Base-by-base conservation (phyloP, 2,888 invertebrate genomes). In the Pharmacophagus antenor region DNA sequence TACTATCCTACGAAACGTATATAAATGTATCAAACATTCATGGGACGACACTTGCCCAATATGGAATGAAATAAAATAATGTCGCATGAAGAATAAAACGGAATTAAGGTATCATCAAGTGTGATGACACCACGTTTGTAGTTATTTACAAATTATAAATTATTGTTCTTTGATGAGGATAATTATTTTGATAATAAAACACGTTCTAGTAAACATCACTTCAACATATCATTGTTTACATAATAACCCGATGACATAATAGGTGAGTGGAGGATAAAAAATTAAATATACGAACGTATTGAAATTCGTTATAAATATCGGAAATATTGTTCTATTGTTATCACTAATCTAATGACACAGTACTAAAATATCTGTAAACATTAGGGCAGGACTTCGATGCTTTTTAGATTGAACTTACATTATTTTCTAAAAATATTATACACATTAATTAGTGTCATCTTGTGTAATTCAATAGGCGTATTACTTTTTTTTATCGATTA, bases 221-320 rank as follows among this genome's bases (percentile, higher is more conserved):
- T 25, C 18, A 60, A 56, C 46, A 44, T 55, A 49, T 59, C 23
- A 55, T 55, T 55, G 46, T 56, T 60, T 59, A 59, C 50, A 50
- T 18, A 51, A 50, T 20, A 31, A 51, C 52, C 47, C 25, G 60
- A 46, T 46, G 46, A 56, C 49, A 25, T 51, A 56, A 56, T 56
- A 49, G 53, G 49, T 44, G 48, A 44, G 15, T 20, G 37, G 42
- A 17, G 20, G 41, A 20, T 54, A 42, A 54, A 48, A 49, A 42
- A 54, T n/a, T 21, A 20, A 58, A 50, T 44, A 25, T 18, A 8
- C 18, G n/a, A 25, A 25, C 46, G 25, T 47, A 10, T 58, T 53
- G 25, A 17, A 51, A n/a, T 23, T 44, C 17, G 12, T 12, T 37
- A 47, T 10, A 58, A 51, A 20, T 25, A 50, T 10, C 12, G 21